phyloP scores from a whole-genome alignment of 2,888 invertebrate species.

The Ophraella communa region DNA sequence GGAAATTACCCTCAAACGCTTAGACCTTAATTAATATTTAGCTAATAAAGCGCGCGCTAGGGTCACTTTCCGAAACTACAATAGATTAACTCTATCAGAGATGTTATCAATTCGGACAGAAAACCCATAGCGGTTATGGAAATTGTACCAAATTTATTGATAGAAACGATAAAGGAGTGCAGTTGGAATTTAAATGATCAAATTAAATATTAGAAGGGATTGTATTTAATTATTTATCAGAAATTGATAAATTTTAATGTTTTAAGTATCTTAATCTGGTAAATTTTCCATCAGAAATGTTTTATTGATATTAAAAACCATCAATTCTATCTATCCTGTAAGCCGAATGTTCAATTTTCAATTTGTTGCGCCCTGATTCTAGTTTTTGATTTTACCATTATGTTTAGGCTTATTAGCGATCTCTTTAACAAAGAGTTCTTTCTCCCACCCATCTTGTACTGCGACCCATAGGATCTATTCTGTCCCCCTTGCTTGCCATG shows the following conservation, averaged over 20 bases:
- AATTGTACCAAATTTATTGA: conserved; percentile 35
- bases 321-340: no score
- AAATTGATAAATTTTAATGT: neutral
- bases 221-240: neutral
- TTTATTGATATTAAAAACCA: no score
- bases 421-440: no score
- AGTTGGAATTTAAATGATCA: conserved; percentile 31
- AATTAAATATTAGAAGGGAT: conserved; percentile 15
- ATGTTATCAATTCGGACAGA: conserved; percentile 24
- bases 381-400: no score
- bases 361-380: no score
- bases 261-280: no score
- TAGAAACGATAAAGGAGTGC: conserved; percentile 30
- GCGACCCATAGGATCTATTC: no score
- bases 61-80: conserved; percentile 29
- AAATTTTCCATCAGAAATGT: no score
- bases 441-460: no score
- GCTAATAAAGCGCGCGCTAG: conserved; percentile 2
- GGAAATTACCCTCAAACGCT: neutral
- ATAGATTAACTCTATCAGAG: conserved; percentile 29
- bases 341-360: no score
- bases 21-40: conserved; percentile 4
- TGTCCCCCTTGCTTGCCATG: no score
- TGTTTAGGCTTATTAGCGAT: no score
- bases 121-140: conserved; percentile 28